Conservation (phyloP, 2,797 vertebrate species). For the Lemur catta region DNA sequence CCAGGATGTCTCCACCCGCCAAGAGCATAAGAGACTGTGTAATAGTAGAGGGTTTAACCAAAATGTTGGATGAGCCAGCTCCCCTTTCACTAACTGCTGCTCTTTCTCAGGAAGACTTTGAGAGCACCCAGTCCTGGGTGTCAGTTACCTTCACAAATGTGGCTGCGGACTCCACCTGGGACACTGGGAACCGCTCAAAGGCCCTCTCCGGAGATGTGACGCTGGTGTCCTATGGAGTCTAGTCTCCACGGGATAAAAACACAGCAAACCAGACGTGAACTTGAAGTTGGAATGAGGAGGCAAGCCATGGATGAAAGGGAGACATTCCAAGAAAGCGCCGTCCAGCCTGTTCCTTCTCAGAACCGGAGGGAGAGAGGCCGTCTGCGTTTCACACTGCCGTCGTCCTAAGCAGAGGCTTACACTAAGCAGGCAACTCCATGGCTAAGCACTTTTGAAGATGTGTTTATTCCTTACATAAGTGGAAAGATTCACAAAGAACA, state of each 20-base stretch:
- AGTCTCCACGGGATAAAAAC: background rate
- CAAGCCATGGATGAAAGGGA: background rate
- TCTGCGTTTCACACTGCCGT: background rate
- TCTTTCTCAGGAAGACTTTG: background rate
- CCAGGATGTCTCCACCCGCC: background rate
- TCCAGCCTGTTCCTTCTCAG: background rate
- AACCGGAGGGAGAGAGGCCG: background rate
- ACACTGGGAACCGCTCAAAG: fast-evolving
- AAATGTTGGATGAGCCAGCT: background rate
- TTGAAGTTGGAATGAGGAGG: background rate
- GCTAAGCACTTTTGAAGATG: background rate
- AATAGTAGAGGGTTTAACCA: background rate
- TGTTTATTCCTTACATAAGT: background rate
- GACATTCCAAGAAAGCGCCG: background rate
- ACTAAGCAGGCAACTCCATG: background rate
- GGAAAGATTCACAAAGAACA: background rate
- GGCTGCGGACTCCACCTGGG: background rate
- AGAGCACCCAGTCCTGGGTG: background rate
- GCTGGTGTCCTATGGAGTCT: no score
- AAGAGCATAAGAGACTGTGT: background rate
- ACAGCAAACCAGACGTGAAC: background rate
- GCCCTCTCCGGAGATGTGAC: background rate
- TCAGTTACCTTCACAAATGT: background rate
- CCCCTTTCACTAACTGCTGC: background rate
- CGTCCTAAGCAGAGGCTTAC: background rate